Base-by-base conservation (phyloP, 2,113 vertebrate genomes). In the Puma concolor region DNA sequence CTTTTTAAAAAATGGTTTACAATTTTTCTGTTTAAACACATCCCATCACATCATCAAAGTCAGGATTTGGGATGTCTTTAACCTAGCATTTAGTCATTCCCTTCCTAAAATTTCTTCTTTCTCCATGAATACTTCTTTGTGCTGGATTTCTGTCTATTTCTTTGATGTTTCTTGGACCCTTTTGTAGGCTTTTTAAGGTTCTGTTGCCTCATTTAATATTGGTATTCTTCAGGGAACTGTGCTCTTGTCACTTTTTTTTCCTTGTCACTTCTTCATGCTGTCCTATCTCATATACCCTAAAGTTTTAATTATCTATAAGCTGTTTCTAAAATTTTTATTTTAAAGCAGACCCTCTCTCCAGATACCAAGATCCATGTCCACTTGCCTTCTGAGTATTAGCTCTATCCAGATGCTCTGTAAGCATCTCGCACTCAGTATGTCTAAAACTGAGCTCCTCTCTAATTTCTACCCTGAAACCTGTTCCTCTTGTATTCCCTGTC, bases 401-500 rank as follows among this genome's bases (percentile, higher is more conserved):
- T 91, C 77, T 12, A 36, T 79, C 38, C 48, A 88, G 50, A 57
- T 95, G 36, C 77, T 93, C 66, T 88, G 7, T 91, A 57, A 84
- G 77, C 91, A 76, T 95, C 92, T 97, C 38, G 0, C 41, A 38
- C 7, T 50, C 27, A 63, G 16, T 93, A 6, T 91, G 33, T 94
- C 91, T 83, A 64, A 90, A 97, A 85, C 80, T 81, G 83, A 96
- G 80, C 67, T 97, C 52, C n/a, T 90, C 64, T 76, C 63, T 19
- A 57, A 74, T 54, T 83, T 50, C 91, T 80, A 16, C 66, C 33
- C 93, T 85, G 76, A 96, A 97, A 97, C 97, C 81, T 91, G 93
- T 97, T 97, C 57, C 67, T 98, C 97, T 88, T 97, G 97, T 95
- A 88, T 72, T 84, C 81, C 88, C 64, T 94, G 85, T 98, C 92